Conservation (phyloP, 64 coral and sea anemone genomes). For the Trachythela sp. region DNA sequence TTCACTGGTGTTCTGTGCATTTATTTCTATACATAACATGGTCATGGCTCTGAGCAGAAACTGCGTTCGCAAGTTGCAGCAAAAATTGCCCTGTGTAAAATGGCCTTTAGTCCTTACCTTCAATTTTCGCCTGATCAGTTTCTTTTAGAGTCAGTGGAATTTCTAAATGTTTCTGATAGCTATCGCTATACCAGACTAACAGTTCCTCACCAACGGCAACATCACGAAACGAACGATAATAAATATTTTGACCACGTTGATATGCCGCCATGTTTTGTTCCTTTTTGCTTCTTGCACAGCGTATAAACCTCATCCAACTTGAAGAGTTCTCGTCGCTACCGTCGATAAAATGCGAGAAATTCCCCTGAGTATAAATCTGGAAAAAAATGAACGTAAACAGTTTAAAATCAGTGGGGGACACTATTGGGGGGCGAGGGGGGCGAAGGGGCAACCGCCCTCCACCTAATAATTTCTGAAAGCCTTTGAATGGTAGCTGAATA, state of each 20-base stretch:
- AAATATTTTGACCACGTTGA: conserved; percentile 65
- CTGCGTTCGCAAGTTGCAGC: too few species aligned
- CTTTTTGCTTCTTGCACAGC: conserved; percentile 51
- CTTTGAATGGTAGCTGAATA: too few species aligned
- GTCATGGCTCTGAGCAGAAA: too few species aligned
- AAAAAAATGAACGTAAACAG: neutral
- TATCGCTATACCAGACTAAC: conserved; percentile 71
- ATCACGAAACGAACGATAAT: conserved; percentile 64
- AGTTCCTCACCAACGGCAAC: conserved; percentile 54
- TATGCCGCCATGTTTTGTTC: conserved; percentile 68
- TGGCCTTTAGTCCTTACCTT: conserved; percentile 1
- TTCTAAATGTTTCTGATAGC: conserved; percentile 61
- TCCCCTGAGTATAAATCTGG: conserved; percentile 54
- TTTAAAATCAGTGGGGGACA: too few species aligned
- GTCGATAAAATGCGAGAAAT: conserved; percentile 57
- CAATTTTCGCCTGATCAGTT: neutral
- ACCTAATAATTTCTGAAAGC: too few species aligned
- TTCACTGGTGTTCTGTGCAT: too few species aligned
- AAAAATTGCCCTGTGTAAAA: neutral
- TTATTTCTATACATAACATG: too few species aligned
- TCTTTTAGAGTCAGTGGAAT: conserved; percentile 57
- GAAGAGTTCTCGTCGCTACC: conserved; percentile 64
- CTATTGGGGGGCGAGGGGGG: too few species aligned
- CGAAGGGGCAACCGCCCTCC: too few species aligned
- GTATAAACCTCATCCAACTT: conserved; percentile 77